Evolutionary conservation across 2,888 invertebrate species (phyloP), one percentile per base, ranked within the genome.

Genomic region (Drosophila pegasa): DNA sequence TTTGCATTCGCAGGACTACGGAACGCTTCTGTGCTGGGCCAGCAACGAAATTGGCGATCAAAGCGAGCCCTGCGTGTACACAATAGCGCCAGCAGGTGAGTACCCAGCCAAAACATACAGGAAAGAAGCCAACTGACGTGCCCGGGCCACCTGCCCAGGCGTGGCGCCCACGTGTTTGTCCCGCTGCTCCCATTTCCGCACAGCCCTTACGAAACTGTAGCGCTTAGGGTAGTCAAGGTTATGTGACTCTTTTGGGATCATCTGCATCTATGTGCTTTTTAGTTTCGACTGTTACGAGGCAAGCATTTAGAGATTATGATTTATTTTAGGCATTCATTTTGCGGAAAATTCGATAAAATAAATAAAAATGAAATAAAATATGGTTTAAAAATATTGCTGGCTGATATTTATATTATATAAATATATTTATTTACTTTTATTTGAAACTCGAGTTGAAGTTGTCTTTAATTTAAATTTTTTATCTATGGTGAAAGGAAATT

Each of bases 1-100:
- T 59, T 60, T 52, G 16, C 56, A 61, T 73, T 74, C 69, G 20
- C 89, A 92, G 90, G 96, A 96, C 92, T 96, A 96, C 87, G 96
- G 96, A 27, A 95, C 95, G 20, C 92, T 96, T 38, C 93, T 95
- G 41, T 96, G 96, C 89, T 95, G 95, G 95, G 96, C 95, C 9
- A 93, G 93, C 84, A 96, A 96, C 91, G 95, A 95, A 89, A 94
- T 95, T 77, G 96, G 96, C 50, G 93, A 94, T 72, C 96, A 96
- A 91, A 93, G 93, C 78, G 95, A 95, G 67, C 96, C 96, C 0
- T 96, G 96, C 90, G 94, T 95, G 51, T 96, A 94, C 91, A 94
- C 94, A 88, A 94, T 96, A 76, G 95, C 95, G 78, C 95, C 96
- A 52, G 96, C 96, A 89, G 96, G 96, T 94, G 92, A 91, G 91